Base-by-base conservation (phyloP, 2,888 invertebrate species). In the Temnothorax ravouxi region DNA sequence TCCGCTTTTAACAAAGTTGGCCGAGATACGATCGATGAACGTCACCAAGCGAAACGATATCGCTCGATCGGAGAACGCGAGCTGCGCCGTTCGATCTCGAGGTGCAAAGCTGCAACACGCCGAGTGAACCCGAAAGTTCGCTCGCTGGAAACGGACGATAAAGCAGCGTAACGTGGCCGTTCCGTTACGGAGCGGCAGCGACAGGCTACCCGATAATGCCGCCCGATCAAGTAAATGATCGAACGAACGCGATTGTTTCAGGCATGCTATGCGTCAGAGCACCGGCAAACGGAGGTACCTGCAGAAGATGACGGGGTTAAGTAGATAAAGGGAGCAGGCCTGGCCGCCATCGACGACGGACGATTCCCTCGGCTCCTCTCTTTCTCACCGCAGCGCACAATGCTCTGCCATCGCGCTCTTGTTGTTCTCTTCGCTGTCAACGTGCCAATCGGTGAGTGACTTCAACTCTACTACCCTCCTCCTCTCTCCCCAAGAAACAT, bases 361-460 rank as follows among this genome's bases (percentile, higher is more conserved):
- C 91, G 84, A 82, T 84, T 85, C 83, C 75, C 72, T 82, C 91
- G 84, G 84, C 82, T 85, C 81, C 71, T 75, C 84, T 79, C 86
- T 81, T 89, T 89, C 89, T 85, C 88, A 86, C 83, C 86, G 90
- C 90, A 90, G 91, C 88, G 89, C 92, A 93, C 92, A 87, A 94
- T 94, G 94, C 94, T 93, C 91, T 93, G 90, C 91, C 93, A 91
- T 90, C 92, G 91, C 89, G 91, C 89, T 86, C 90, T 93, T 88
- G 89, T 92, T 91, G 89, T 93, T 89, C 91, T 93, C 88, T 91
- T 93, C 90, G 91, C 93, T 93, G 91, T 94, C 91, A 93, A 93
- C 93, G 93, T 93, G 92, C 94, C 93, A 91, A 93, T 94, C 91
- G 94, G 94, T 94, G 85, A 94, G 94, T 93, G 61, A 21, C 29